Conservation (phyloP, 1,140 invertebrate species). For the Papilio dardanus region DNA sequence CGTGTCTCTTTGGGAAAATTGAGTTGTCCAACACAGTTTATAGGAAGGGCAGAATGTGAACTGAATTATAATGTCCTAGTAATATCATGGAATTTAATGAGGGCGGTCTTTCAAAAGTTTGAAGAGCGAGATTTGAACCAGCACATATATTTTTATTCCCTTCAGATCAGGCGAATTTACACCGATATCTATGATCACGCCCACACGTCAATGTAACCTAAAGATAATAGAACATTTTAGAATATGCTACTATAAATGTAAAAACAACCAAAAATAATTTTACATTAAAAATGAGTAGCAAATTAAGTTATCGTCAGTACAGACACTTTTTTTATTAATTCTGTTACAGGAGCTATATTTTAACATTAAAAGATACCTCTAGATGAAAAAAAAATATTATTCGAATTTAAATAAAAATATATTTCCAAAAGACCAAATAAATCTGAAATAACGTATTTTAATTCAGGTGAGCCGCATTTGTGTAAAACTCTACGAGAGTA, state of each 20-base stretch:
- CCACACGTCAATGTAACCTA: too few species aligned
- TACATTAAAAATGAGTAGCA: too few species aligned
- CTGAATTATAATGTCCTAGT: slow-evolving; percentile 1
- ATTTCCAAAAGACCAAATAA: slow-evolving; percentile 11
- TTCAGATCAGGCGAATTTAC: background rate
- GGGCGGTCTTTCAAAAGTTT: slow-evolving; percentile 14
- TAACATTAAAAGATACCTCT: too few species aligned
- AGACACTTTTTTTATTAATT: too few species aligned
- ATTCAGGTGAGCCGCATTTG: slow-evolving; percentile 20
- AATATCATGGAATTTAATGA: slow-evolving; percentile 14
- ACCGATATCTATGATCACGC: background rate
- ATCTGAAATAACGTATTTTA: slow-evolving; percentile 23
- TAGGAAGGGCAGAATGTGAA: slow-evolving; percentile 16
- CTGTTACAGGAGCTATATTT: too few species aligned
- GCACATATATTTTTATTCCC: background rate
- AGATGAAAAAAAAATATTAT: background rate
- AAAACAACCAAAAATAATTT: too few species aligned
- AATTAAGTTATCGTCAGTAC: too few species aligned
- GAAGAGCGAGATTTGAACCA: background rate
- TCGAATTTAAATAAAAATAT: background rate
- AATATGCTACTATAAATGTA: too few species aligned
- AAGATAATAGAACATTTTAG: too few species aligned
- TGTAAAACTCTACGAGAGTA: slow-evolving; percentile 9
- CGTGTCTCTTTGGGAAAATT: slow-evolving; percentile 19
- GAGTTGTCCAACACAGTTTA: slow-evolving; percentile 26